A percentile compares a stretch with the other conserved stretches of the same genome.
Conservation (phyloP, 1,140 invertebrate genomes). For the Drosophila melanica region DNA sequence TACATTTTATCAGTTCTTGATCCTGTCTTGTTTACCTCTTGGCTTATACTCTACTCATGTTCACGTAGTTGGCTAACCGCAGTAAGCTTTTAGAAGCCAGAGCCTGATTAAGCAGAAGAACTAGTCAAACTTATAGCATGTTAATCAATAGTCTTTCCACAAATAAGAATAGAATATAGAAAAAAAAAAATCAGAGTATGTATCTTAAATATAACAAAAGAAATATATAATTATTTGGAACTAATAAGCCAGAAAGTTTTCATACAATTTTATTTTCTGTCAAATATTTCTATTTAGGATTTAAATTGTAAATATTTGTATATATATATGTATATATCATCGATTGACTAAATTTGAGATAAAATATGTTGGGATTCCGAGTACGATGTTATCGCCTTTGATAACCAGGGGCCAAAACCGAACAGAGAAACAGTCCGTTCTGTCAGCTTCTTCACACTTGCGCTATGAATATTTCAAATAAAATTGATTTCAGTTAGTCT, state of each 20-base stretch:
- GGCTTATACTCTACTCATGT: conserved; percentile 3
- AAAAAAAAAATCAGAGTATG: not conserved
- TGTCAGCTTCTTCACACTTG: no score
- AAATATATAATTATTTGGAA: no score
- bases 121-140: not conserved
- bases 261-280: not conserved
- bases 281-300: not conserved
- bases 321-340: not conserved
- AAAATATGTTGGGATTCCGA: no score
- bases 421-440: not conserved
- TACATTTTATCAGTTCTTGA: conserved; percentile 13
- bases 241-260: not conserved
- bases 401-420: no score
- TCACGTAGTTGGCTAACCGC: not conserved
- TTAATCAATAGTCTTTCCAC: not conserved
- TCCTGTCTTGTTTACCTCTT: conserved; percentile 13
- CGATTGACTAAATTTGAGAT: not conserved
- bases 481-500: no score
- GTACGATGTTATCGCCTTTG: no score
- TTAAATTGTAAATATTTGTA: conserved; percentile 15
- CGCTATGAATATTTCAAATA: no score
- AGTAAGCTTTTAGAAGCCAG: not conserved
- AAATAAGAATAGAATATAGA: not conserved
- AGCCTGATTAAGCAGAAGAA: conserved; percentile 2
- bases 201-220: no score